Evolutionary conservation across 92 coral and sea anemone species (phyloP).

Genomic region (Epizoanthus fatuus): DNA sequence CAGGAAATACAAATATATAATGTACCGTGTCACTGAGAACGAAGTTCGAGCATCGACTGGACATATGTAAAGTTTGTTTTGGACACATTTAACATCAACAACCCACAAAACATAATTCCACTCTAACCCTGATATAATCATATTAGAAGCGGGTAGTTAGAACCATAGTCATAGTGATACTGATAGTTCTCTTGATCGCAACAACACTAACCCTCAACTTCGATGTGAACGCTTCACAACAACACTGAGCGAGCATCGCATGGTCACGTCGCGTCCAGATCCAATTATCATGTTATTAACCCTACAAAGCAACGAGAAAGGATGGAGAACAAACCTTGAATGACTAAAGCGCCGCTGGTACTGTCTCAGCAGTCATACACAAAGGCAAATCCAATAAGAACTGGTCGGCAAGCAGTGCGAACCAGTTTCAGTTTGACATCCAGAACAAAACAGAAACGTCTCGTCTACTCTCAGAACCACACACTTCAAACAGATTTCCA

Average conservation of each 20-base stretch:
- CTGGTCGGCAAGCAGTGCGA: background rate
- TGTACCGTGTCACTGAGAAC: background rate
- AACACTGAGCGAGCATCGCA: background rate
- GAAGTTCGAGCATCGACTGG: too few relatives aligned
- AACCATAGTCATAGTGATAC: too few relatives aligned
- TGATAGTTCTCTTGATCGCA: too few relatives aligned
- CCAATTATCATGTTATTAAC: background rate
- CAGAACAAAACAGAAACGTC: constrained; percentile 24
- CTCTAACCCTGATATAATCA: background rate
- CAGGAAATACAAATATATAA: background rate
- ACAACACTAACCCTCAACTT: too few relatives aligned
- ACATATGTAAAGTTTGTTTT: background rate
- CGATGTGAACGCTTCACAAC: background rate
- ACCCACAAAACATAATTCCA: background rate
- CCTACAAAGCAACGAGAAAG: background rate
- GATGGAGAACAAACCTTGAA: constrained; percentile 32
- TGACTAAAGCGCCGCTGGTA: background rate
- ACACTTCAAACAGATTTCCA: constrained; percentile 11
- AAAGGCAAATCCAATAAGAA: background rate
- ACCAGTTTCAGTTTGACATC: constrained; percentile 11
- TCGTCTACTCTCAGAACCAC: background rate
- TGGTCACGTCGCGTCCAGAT: background rate
- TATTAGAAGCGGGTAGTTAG: background rate
- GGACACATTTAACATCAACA: too few relatives aligned
- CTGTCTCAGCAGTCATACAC: constrained; percentile 6